These are phyloP conservation scores for Petrocephalus schoutedeni DNA, from an alignment of 2,797 vertebrate species.

Conservation along the genomic window DNA sequence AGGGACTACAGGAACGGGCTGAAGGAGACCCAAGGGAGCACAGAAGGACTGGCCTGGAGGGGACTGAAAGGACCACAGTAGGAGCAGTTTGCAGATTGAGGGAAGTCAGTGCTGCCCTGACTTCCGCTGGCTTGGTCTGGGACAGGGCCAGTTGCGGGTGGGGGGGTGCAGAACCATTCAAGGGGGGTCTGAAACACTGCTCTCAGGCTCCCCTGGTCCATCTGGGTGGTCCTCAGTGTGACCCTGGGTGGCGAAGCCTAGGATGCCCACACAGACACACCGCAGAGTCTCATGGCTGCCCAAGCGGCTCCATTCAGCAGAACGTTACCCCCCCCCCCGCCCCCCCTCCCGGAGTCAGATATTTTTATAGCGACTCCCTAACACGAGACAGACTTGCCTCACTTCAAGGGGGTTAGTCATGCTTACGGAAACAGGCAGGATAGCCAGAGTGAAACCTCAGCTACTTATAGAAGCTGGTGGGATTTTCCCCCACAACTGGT, in stretches of 20 bases:
- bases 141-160: not conserved
- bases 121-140: not conserved
- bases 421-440: slow-evolving; percentile 38
- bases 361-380: slow-evolving; percentile 60
- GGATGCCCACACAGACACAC: slow-evolving; percentile 58
- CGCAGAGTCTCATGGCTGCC: not conserved
- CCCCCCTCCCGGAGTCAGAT: slow-evolving; percentile 40
- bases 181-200: slow-evolving; percentile 58
- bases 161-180: not conserved
- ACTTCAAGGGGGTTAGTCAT: slow-evolving; percentile 36
- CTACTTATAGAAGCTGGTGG: slow-evolving; percentile 54
- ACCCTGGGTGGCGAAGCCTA: slow-evolving; percentile 45
- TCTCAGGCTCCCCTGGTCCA: slow-evolving; percentile 61
- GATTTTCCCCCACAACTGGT: slow-evolving; percentile 36
- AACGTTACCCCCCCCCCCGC: not conserved
- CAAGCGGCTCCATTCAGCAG: not conserved
- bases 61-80: not conserved
- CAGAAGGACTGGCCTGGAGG: not conserved
- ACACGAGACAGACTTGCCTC: slow-evolving; percentile 52
- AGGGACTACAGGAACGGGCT: not conserved
- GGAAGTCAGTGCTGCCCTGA: not conserved
- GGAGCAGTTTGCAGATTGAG: not conserved
- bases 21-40: not conserved
- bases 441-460: slow-evolving; percentile 55
- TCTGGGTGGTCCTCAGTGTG: slow-evolving; percentile 66